phyloP scores from a whole-genome alignment of 2,888 invertebrate genomes.

The Erebia ligea region DNA sequence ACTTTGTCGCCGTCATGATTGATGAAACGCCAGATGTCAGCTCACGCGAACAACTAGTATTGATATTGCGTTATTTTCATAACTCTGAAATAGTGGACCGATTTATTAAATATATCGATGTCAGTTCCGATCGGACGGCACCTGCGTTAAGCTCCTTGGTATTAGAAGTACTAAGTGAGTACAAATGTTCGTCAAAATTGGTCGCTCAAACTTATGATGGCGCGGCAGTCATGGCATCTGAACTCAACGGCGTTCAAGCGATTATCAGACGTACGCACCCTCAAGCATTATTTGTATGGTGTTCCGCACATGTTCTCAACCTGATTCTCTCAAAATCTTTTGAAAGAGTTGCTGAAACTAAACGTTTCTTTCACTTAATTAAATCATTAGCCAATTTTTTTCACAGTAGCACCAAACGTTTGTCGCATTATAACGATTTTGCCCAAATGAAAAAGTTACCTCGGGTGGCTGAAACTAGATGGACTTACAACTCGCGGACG shows the following conservation, averaged over 20 bases:
- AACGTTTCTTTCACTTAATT: no score
- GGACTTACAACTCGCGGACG: no score
- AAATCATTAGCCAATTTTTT: no score
- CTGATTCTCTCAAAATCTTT: neutral
- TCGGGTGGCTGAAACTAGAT: no score
- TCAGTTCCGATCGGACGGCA: conserved; percentile 1
- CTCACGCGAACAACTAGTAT: no score
- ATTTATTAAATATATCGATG: neutral
- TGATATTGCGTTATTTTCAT: no score
- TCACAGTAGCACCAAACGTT: no score
- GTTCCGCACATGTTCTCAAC: conserved; percentile 1
- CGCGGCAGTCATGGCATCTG: neutral
- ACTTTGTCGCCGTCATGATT: no score
- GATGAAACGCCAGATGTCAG: no score
- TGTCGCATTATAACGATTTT: neutral
- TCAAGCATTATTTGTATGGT: neutral
- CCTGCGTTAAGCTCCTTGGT: neutral
- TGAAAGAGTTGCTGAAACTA: neutral
- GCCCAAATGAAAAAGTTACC: no score
- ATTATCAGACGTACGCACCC: neutral
- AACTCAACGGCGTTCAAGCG: neutral
- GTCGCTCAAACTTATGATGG: neutral
- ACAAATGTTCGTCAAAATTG: conserved; percentile 1
- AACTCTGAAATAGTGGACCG: no score
- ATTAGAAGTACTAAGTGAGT: neutral